Conservation (phyloP, 1,140 invertebrate genomes). For the Danaus plexippus region DNA sequence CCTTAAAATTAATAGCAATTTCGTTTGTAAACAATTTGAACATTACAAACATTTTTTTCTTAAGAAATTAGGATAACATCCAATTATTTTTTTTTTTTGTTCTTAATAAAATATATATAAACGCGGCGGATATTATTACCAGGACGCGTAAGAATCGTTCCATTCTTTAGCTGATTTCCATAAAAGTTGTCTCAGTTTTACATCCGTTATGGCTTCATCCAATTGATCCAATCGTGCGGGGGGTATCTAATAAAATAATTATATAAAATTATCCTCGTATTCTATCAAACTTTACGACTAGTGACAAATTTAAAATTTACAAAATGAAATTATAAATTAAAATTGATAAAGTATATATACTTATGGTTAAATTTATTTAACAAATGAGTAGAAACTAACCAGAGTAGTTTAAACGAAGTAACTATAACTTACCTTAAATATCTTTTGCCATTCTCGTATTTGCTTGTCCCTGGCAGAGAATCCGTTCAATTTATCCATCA, state of each 20-base stretch:
- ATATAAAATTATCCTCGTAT: background rate
- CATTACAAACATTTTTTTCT: too few species aligned
- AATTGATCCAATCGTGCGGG: conserved; percentile 84
- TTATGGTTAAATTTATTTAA: background rate
- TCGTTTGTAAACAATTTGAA: too few species aligned
- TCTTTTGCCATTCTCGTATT: conserved; percentile 79
- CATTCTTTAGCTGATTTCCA: conserved; percentile 84
- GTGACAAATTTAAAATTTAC: too few species aligned
- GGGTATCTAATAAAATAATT: conserved; percentile 65
- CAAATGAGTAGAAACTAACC: background rate
- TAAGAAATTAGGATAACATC: too few species aligned
- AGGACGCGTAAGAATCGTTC: conserved; percentile 65
- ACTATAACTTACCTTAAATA: conserved; percentile 74
- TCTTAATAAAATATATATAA: too few species aligned
- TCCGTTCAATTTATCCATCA: conserved; percentile 74
- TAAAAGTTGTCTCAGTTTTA: conserved; percentile 82
- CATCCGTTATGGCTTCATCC: conserved; percentile 82
- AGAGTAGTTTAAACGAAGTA: background rate
- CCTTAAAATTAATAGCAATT: conserved; percentile 51
- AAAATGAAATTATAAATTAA: too few species aligned
- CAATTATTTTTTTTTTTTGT: too few species aligned
- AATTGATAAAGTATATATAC: background rate
- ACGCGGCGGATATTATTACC: conserved; percentile 23
- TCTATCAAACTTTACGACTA: too few species aligned
- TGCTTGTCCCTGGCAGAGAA: conserved; percentile 78